These are phyloP conservation scores for Spinibarbus caldwelli DNA, from an alignment of 2,797 vertebrate species.

Conservation along the genomic window DNA sequence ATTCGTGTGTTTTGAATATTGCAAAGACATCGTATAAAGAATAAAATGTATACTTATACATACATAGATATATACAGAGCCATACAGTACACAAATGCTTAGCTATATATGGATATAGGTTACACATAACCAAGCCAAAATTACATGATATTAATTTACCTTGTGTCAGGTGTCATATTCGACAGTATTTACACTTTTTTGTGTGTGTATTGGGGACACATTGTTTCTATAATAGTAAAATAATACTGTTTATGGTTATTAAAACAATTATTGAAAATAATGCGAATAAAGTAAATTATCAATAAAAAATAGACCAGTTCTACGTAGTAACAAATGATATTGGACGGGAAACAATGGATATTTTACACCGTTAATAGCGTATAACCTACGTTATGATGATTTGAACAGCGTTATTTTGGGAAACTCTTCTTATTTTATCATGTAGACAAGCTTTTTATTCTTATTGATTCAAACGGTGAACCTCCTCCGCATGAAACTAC, in stretches of 20 bases:
- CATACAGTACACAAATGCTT: no score
- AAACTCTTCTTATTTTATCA: neutral
- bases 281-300: neutral
- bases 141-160: neutral
- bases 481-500: conserved; percentile 68
- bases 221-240: neutral
- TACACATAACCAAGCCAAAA: no score
- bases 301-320: neutral
- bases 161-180: neutral
- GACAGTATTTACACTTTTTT: neutral
- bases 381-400: neutral
- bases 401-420: neutral
- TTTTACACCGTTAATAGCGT: neutral
- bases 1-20: neutral
- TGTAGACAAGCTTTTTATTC: neutral
- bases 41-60: no score
- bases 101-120: no score
- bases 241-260: neutral
- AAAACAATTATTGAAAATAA: neutral
- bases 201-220: neutral
- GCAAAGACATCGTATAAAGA: neutral
- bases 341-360: neutral
- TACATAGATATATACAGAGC: neutral
- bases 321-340: neutral
- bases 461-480: neutral